Evolutionary conservation across 1,140 invertebrate species (phyloP), one percentile per base, ranked within the genome.

Genomic region (Plectus sambesii): DNA sequence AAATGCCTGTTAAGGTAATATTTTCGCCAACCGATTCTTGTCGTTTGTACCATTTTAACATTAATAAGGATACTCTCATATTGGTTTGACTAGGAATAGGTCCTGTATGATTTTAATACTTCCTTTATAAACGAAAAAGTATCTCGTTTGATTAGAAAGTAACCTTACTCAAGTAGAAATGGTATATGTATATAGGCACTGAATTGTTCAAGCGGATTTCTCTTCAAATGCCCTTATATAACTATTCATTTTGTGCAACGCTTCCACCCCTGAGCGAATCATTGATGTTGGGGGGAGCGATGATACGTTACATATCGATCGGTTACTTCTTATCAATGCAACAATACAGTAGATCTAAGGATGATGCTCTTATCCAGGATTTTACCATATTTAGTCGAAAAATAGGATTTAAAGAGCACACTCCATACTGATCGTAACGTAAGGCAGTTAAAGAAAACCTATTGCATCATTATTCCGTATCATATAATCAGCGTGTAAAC

Each of bases 1-100:
- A 87, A 27, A 68, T 86, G 4, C 81, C 87, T 19, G 83, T 94
- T 2, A 82, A 76, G 62, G 78, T 68, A 51, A 41, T 48, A 55
- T 53, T 46, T 53, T 24, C 23, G 30, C 49, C 2, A 42, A 8
- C 30, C n/a, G n/a, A n/a, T n/a, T n/a, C n/a, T n/a, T n/a, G n/a
- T n/a, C n/a, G n/a, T n/a, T n/a, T n/a, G n/a, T n/a, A 2, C 40
- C 8, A 29, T 22, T 41, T 37, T 27, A 17, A 36, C 46, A 5
- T 33, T 8, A 24, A 12, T 53, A 12, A 9, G 29, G 20, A 19
- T 41, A 12, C 19, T 25, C 35, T 41, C 22, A 37, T 22, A 29
- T 19, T 17, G 26, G 20, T 20, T 12, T 23, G 12, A 12, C 20
- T 2, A 29, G n/a, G n/a, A n/a, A 29, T 25, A 15, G 5, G 27